Evolutionary conservation across 2,888 invertebrate species (phyloP), one percentile per base, ranked within the genome.

Genomic region (Caenorhabditis doughertyi): DNA sequence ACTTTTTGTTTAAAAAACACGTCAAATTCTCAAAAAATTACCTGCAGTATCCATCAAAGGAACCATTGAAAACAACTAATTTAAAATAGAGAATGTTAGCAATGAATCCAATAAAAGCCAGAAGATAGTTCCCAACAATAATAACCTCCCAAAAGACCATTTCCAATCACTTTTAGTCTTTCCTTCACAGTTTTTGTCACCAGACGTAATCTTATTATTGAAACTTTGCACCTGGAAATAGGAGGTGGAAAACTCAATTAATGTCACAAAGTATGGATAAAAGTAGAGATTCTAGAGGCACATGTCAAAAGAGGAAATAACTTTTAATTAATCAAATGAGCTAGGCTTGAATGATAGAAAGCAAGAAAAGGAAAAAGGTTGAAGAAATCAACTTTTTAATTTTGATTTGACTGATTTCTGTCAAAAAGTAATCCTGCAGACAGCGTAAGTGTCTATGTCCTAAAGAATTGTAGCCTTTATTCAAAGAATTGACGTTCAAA

Each of bases 191-290:
- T 29, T 64, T 47, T 21, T 49, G 64, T 64, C 47, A 44, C 60
- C 2, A 49, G 64, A 47, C 47, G 11, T 44, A 32, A 18, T 32
- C n/a, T 64, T 47, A 27, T 64, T 64, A 64, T 60, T 47, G 18
- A 44, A 64, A 18, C 8, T 5, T 64, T 64, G 64, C 64, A 47
- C 64, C 64, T 64, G 64, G 64, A 64, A 64, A 64, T 47, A 64
- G 32, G 49, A 18, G 27, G 25, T 47, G 25, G 44, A 21, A 49
- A 49, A 64, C 21, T 64, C 64, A 49, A 64, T 64, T 64, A 64
- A 64, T 27, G n/a, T 42, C 44, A 42, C 23, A 60, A 5, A 35
- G 11, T 39, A 18, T 4, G 29, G 29, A 29, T 25, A 29, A 56
- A 42, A 42, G 58, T 60, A 25, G 39, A 60, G 39, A 60, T 9